A percentile compares a stretch with the other conserved stretches of the same genome.
phyloP scores from a whole-genome alignment of 1,140 invertebrate species.

The Belonocnema kinseyi region DNA sequence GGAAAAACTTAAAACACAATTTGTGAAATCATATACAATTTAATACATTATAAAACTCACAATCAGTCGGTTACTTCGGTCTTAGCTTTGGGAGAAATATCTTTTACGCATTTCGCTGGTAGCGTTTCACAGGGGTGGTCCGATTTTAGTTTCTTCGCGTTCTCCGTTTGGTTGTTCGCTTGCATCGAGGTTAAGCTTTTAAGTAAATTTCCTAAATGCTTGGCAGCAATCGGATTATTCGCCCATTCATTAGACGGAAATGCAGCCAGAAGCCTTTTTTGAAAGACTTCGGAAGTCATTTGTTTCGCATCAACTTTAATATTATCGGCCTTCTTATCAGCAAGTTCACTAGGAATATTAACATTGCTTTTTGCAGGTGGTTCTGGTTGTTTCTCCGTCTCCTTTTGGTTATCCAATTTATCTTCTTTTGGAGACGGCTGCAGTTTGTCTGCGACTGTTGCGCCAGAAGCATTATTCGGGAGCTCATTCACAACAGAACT shows the following conservation, averaged over 20 bases:
- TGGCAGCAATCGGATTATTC: conserved; percentile 56
- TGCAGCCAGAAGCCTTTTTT: conserved; percentile 58
- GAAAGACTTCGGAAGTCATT: conserved; percentile 55
- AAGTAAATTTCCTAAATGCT: conserved; percentile 62
- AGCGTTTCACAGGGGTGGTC: background rate
- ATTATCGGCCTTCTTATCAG: conserved; percentile 33
- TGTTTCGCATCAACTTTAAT: conserved; percentile 43
- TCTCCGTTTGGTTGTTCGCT: conserved; percentile 43
- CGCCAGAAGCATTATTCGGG: conserved; percentile 8
- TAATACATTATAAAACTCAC: conserved; percentile 16
- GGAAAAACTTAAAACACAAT: background rate
- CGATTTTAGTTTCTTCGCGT: conserved; percentile 16
- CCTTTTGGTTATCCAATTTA: background rate
- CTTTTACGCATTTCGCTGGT: conserved; percentile 32
- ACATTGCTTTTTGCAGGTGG: background rate
- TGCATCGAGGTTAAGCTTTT: conserved; percentile 58
- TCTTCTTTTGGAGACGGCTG: background rate
- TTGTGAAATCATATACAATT: background rate
- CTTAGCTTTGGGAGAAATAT: conserved; percentile 33
- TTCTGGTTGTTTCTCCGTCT: background rate
- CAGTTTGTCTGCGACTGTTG: background rate
- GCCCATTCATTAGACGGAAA: conserved; percentile 66
- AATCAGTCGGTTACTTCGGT: conserved; percentile 36
- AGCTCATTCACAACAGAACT: conserved; percentile 60
- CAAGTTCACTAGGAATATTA: background rate